phyloP scores from a whole-genome alignment of 1,140 invertebrate genomes.

The Holcopasites calliopsidis region DNA sequence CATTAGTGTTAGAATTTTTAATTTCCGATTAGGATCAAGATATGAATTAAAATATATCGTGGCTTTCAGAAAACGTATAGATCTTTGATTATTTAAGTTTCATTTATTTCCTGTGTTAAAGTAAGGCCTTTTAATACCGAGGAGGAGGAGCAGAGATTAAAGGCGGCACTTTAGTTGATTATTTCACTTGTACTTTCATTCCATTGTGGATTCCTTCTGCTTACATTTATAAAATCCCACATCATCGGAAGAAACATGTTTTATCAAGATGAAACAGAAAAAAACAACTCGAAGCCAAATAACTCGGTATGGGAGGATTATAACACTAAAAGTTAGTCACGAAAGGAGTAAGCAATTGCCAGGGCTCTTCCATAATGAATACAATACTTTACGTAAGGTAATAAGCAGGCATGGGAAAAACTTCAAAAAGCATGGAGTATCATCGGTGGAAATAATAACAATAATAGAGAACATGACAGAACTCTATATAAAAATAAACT shows the following conservation, averaged over 20 bases:
- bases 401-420: conserved; percentile 30
- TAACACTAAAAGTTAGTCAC: conserved; percentile 36
- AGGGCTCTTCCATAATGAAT: conserved; percentile 42
- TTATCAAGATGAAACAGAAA: not conserved
- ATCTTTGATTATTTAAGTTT: too few relatives aligned
- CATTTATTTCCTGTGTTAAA: too few relatives aligned
- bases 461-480: too few relatives aligned
- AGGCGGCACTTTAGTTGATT: not conserved
- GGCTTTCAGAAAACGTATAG: too few relatives aligned
- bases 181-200: not conserved
- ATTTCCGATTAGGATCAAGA: too few relatives aligned
- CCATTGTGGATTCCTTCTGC: not conserved
- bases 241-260: not conserved
- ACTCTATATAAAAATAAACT: too few relatives aligned
- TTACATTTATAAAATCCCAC: not conserved
- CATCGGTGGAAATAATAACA: conserved; percentile 3
- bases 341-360: conserved; percentile 28
- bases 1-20: too few relatives aligned
- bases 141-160: not conserved
- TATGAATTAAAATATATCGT: too few relatives aligned
- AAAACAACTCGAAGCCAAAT: conserved; percentile 9
- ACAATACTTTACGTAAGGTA: conserved; percentile 44
- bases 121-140: too few relatives aligned
- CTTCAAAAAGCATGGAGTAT: conserved; percentile 15
- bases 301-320: conserved; percentile 29